phyloP scores from a whole-genome alignment of 2,113 vertebrate species.

The Chlorocebus sabaeus region DNA sequence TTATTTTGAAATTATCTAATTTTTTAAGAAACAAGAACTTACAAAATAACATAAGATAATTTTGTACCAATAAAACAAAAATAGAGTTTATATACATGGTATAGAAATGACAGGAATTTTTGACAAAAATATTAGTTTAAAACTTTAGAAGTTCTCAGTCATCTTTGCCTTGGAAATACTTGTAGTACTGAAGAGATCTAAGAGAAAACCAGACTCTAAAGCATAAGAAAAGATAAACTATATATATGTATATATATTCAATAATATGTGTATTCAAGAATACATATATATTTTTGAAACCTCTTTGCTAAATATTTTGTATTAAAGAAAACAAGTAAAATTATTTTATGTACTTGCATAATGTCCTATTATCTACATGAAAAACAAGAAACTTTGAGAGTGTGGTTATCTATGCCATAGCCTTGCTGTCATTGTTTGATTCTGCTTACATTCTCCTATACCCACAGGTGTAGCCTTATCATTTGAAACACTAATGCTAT shows the following conservation, averaged over 20 bases:
- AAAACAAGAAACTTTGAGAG: constrained; percentile 57
- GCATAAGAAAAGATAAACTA: not conserved
- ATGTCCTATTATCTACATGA: constrained; percentile 76
- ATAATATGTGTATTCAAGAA: not conserved
- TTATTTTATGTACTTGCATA: constrained; percentile 62
- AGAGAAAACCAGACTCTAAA: not conserved
- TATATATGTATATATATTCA: accelerated
- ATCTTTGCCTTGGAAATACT: not conserved
- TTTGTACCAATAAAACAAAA: not conserved
- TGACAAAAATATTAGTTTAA: not conserved
- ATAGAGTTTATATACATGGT: not conserved
- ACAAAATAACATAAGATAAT: not conserved
- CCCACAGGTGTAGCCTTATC: constrained; percentile 82
- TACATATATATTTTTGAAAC: too few relatives aligned
- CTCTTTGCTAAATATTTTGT: constrained; percentile 59
- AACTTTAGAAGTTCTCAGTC: not conserved
- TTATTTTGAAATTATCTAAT: not conserved
- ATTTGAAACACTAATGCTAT: constrained; percentile 83
- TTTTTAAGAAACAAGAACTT: not conserved
- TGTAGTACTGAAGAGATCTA: not conserved
- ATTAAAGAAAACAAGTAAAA: constrained; percentile 52
- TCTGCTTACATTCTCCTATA: constrained; percentile 80
- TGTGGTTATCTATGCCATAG: constrained; percentile 74
- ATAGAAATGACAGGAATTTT: not conserved
- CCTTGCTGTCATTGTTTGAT: constrained; percentile 80